A percentile compares a stretch with the other conserved stretches of the same genome.
phyloP scores from a whole-genome alignment of 2,888 invertebrate genomes.

The Amaurobius ferox region DNA sequence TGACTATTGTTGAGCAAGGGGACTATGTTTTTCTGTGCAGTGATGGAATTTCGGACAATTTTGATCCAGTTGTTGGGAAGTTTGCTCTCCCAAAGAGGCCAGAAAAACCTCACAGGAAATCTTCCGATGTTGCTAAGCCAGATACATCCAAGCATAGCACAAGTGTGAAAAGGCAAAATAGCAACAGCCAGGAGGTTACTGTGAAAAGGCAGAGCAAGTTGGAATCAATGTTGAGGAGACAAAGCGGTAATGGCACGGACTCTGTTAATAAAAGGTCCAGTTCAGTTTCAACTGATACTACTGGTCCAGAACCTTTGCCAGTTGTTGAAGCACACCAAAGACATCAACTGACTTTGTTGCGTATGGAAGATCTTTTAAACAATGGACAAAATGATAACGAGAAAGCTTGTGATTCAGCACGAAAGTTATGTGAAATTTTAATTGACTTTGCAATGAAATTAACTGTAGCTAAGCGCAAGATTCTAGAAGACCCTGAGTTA shows the following conservation, averaged over 20 bases:
- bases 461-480: slow-evolving; percentile 88
- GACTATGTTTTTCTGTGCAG: slow-evolving; percentile 91
- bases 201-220: slow-evolving; percentile 48
- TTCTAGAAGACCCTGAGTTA: slow-evolving; percentile 88
- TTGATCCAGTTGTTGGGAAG: slow-evolving; percentile 93
- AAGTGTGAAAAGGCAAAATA: slow-evolving; percentile 49
- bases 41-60: slow-evolving; percentile 93
- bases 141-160: slow-evolving; percentile 31
- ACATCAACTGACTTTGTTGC: slow-evolving; percentile 85
- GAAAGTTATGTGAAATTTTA: slow-evolving; percentile 84
- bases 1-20: slow-evolving; percentile 87
- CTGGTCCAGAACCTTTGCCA: slow-evolving; percentile 79
- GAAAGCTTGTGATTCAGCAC: slow-evolving; percentile 81
- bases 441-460: slow-evolving; percentile 87
- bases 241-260: slow-evolving; percentile 40
- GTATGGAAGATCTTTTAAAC: slow-evolving; percentile 86
- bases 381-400: slow-evolving; percentile 81
- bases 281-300: background rate
- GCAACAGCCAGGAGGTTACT: slow-evolving; percentile 48
- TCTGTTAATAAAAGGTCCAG: background rate
- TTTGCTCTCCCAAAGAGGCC: slow-evolving; percentile 81
- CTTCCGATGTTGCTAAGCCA: slow-evolving; percentile 20
- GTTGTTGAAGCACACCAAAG: slow-evolving; percentile 85
- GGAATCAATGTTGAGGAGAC: slow-evolving; percentile 40
- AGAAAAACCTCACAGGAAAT: slow-evolving; percentile 55